phyloP scores from a whole-genome alignment of 1,140 invertebrate species.

The Sminthurinus signatus region DNA sequence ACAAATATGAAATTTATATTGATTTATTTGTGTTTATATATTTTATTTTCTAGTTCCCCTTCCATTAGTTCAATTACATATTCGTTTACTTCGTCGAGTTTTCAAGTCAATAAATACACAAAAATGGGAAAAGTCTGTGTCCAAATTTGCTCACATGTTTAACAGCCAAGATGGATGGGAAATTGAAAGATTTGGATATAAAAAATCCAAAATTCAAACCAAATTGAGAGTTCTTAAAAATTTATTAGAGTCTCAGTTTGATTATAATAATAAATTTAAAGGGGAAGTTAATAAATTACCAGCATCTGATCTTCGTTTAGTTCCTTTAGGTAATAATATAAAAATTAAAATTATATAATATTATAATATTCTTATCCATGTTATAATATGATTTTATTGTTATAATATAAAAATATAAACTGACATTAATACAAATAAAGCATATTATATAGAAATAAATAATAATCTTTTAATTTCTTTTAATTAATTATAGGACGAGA shows the following conservation, averaged over 20 bases:
- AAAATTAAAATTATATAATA: neutral
- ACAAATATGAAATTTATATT: too few relatives aligned
- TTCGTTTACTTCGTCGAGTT: constrained; percentile 80
- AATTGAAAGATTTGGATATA: constrained; percentile 91
- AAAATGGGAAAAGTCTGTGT: constrained; percentile 81
- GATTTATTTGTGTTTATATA: too few relatives aligned
- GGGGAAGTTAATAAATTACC: constrained; percentile 76
- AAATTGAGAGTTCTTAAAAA: constrained; percentile 87
- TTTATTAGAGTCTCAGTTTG: constrained; percentile 89
- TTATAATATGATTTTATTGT: neutral
- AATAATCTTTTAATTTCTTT: constrained; percentile 13
- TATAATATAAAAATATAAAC: neutral
- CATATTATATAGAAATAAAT: too few relatives aligned
- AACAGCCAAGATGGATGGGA: constrained; percentile 91
- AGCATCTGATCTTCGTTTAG: constrained; percentile 68
- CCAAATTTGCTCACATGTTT: constrained; percentile 86
- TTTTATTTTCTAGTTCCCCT: constrained; percentile 63
- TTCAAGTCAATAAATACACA: constrained; percentile 75
- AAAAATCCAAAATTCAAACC: constrained; percentile 75
- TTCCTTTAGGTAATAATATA: constrained; percentile 63
- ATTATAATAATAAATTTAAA: constrained; percentile 89
- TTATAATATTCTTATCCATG: too few relatives aligned
- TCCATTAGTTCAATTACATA: constrained; percentile 73
- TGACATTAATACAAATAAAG: too few relatives aligned
- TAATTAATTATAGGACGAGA: constrained; percentile 53